These are phyloP conservation scores for Leptarthrus brevirostris DNA, from an alignment of 2,888 invertebrate genomes.

Conservation along the genomic window DNA sequence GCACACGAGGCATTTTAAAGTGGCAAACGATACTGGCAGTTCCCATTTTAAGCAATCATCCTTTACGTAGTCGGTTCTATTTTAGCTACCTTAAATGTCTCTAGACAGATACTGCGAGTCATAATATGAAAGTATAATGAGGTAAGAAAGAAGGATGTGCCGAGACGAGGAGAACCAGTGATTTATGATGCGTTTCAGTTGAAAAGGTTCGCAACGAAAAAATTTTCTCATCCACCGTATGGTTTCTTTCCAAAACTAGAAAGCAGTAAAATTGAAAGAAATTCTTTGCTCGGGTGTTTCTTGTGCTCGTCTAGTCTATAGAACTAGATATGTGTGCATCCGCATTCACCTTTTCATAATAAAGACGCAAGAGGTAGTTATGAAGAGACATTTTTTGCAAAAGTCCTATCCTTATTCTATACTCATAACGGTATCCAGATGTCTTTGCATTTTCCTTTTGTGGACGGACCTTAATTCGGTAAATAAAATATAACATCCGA, in stretches of 20 bases:
- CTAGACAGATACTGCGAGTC: conserved; percentile 36
- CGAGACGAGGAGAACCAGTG: conserved; percentile 5
- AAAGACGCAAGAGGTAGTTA: no score
- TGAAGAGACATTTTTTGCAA: no score
- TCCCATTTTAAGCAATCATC: conserved; percentile 2
- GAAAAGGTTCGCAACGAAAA: not conserved
- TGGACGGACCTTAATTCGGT: no score
- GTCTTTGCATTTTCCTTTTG: no score
- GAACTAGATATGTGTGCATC: no score
- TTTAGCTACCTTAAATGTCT: conserved; percentile 28
- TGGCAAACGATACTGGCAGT: not conserved
- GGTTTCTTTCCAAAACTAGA: conserved; percentile 18
- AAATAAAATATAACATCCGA: no score
- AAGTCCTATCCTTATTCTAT: no score
- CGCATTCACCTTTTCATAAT: no score
- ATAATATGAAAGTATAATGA: conserved; percentile 44
- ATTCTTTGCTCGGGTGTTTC: conserved; percentile 4
- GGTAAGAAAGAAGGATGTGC: conserved; percentile 29
- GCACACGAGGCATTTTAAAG: not conserved
- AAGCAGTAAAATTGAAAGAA: conserved; percentile 25
- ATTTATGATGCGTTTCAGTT: conserved; percentile 40
- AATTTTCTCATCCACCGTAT: not conserved
- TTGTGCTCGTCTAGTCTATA: no score
- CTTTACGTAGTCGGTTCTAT: conserved; percentile 15
- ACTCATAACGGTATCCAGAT: no score